Evolutionary conservation across 2,113 vertebrate genomes (phyloP).

Genomic region (Echinops telfairi): DNA sequence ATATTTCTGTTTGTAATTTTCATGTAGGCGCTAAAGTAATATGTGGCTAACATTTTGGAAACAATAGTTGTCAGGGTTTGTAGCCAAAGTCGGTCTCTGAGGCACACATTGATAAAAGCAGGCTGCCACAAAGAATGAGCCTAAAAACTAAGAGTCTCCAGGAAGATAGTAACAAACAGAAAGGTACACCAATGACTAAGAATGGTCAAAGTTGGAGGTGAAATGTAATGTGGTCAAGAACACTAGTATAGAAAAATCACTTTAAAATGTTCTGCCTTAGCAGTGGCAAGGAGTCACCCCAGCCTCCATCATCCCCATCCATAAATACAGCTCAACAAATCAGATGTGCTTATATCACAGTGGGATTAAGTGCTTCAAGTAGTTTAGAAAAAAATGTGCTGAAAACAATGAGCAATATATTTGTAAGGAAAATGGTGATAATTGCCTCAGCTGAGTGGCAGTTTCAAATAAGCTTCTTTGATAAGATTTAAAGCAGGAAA

Average conservation of each 20-base stretch:
- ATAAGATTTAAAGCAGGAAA: conserved; percentile 28
- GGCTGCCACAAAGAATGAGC: no score
- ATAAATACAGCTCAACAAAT: neutral
- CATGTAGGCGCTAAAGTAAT: no score
- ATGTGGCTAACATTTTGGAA: no score
- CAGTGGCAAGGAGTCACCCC: neutral
- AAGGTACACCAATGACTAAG: neutral
- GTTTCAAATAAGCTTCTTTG: conserved; percentile 10
- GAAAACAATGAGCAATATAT: conserved; percentile 5
- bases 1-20: no score
- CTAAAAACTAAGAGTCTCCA: no score
- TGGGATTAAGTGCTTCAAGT: conserved; percentile 17
- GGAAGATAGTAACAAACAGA: neutral
- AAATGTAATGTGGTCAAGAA: neutral
- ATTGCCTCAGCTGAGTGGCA: neutral
- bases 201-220: neutral
- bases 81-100: no score
- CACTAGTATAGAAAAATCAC: neutral
- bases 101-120: no score
- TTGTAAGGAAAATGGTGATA: neutral
- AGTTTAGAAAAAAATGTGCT: conserved; percentile 11
- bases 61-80: no score
- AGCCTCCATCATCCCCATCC: no score
- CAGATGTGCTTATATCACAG: neutral
- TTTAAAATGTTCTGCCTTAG: neutral